phyloP scores from a whole-genome alignment of 2,797 vertebrate genomes.

The Xiphophorus birchmanni region DNA sequence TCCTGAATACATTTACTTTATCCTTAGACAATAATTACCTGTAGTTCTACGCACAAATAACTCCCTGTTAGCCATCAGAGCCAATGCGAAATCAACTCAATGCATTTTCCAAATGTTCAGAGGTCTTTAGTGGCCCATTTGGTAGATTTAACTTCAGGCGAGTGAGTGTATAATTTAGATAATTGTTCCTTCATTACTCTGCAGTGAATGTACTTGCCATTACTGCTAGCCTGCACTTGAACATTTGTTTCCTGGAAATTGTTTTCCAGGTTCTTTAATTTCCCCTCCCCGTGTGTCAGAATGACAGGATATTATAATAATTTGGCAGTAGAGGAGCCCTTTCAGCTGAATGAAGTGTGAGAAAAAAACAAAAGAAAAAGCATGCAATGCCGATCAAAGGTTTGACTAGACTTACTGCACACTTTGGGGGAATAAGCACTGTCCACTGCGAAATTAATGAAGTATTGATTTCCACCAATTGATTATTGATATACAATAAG shows the following conservation, averaged over 20 bases:
- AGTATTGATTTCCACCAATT: background rate
- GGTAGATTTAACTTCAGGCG: conserved; percentile 29
- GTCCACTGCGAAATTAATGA: background rate
- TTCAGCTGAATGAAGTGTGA: conserved; percentile 40
- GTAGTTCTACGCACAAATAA: background rate
- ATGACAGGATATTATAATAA: conserved; percentile 49
- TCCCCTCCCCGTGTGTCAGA: conserved; percentile 38
- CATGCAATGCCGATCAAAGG: background rate
- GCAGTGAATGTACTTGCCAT: conserved; percentile 1
- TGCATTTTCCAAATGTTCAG: conserved; percentile 14
- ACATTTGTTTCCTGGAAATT: conserved; percentile 34
- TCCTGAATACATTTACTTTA: background rate
- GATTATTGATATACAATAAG: conserved; percentile 6
- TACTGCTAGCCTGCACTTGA: conserved; percentile 19
- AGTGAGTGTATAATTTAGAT: conserved; percentile 28
- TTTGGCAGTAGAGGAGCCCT: conserved; percentile 50
- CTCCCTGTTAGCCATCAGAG: background rate
- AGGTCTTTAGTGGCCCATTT: conserved; percentile 16
- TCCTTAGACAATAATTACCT: background rate
- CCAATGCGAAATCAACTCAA: background rate
- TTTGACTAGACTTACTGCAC: background rate
- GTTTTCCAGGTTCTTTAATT: conserved; percentile 47
- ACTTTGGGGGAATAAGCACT: background rate
- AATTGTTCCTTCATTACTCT: conserved; percentile 36
- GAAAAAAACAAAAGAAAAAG: background rate